Conservation (phyloP, 2,797 vertebrate genomes). For the Sebastes matsubarae region DNA sequence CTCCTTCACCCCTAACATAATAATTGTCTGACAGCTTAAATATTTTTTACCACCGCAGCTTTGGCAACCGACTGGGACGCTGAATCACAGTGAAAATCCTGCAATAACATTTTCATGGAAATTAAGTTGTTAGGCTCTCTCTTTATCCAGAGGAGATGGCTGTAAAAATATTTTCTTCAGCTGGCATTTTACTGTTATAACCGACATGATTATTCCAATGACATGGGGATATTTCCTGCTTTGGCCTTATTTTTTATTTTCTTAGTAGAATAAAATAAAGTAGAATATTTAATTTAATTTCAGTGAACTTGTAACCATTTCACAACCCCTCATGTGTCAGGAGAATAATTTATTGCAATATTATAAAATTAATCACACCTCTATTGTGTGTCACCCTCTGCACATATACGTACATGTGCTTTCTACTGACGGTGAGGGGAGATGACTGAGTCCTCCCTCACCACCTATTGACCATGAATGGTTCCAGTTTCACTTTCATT, state of each 20-base stretch:
- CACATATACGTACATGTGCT: background rate
- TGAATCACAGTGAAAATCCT: slow-evolving; percentile 47
- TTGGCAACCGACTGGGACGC: slow-evolving; percentile 24
- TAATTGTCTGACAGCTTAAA: slow-evolving; percentile 52
- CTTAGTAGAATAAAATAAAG: background rate
- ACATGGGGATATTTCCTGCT: slow-evolving; percentile 29
- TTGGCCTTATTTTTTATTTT: slow-evolving; percentile 16
- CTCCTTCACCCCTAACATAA: slow-evolving; percentile 42
- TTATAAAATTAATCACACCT: background rate
- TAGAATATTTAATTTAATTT: background rate
- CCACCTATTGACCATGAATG: background rate
- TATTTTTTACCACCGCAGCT: slow-evolving; percentile 41
- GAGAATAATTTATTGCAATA: background rate
- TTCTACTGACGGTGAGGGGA: background rate
- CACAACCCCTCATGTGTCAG: background rate
- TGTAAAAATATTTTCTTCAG: slow-evolving; percentile 52
- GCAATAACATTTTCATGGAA: slow-evolving; percentile 66
- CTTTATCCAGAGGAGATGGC: slow-evolving; percentile 9
- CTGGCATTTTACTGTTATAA: slow-evolving; percentile 30
- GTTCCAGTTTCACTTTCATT: background rate
- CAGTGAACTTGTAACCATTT: background rate
- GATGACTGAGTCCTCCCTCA: background rate
- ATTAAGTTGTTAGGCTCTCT: slow-evolving; percentile 54
- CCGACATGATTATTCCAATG: slow-evolving; percentile 4
- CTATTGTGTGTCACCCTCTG: background rate